A percentile compares a stretch with the other conserved stretches of the same genome.
phyloP scores from a whole-genome alignment of 2,888 invertebrate genomes.

The Spilarctia lutea region DNA sequence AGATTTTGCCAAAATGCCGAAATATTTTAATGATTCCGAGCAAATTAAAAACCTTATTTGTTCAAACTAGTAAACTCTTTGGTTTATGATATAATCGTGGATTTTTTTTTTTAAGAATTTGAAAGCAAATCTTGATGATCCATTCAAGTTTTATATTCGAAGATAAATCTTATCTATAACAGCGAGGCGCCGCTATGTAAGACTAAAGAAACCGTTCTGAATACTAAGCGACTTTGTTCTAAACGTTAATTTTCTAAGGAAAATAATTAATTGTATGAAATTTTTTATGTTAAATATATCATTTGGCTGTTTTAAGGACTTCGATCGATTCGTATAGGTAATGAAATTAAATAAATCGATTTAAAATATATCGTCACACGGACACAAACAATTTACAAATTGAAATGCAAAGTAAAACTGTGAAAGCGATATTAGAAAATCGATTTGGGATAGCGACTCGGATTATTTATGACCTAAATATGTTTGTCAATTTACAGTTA shows the following conservation, averaged over 20 bases:
- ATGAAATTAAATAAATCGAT: neutral
- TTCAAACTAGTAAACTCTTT: too few relatives aligned
- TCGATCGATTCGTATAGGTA: neutral
- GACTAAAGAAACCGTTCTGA: constrained; percentile 31
- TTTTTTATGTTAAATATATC: neutral
- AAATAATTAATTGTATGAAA: neutral
- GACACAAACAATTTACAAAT: neutral
- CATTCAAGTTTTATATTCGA: constrained; percentile 25
- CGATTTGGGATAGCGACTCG: neutral
- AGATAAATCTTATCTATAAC: constrained; percentile 33
- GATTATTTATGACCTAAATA: neutral
- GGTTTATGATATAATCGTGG: too few relatives aligned
- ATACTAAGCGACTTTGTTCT: constrained; percentile 32
- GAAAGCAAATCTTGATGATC: neutral
- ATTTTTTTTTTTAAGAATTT: neutral
- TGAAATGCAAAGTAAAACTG: neutral
- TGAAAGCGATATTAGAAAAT: neutral
- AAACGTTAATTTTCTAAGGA: constrained; percentile 22
- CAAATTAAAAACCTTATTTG: too few relatives aligned
- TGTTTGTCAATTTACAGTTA: neutral
- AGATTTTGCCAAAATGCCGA: too few relatives aligned
- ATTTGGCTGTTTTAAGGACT: neutral
- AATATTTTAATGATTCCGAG: too few relatives aligned
- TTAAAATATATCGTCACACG: neutral
- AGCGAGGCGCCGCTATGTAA: constrained; percentile 24